These are phyloP conservation scores for Amphimedon queenslandica DNA, from an alignment of 37 sponge, comb jelly and placozoan genomes.

Conservation along the genomic window DNA sequence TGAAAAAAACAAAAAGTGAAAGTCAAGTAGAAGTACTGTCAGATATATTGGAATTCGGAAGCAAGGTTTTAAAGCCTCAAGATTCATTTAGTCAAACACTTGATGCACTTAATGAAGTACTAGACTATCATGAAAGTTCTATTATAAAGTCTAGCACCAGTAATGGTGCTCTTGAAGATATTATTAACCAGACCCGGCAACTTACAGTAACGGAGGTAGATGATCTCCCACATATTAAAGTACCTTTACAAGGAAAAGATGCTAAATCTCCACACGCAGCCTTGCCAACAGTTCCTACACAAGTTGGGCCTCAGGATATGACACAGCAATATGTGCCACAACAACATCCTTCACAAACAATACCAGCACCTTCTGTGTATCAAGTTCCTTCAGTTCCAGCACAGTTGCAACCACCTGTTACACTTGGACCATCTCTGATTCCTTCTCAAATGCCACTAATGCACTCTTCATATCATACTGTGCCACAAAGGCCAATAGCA, in stretches of 20 bases:
- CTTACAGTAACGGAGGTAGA: not conserved
- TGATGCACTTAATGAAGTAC: constrained; percentile 33
- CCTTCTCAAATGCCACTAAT: no score
- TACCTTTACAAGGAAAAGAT: no score
- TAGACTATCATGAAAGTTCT: constrained; percentile 16
- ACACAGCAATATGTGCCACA: not conserved
- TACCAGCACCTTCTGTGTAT: no score
- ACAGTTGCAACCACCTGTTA: not conserved
- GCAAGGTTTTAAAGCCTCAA: constrained; percentile 9
- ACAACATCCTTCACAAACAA: not conserved
- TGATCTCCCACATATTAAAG: no score
- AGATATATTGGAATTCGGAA: constrained; percentile 23
- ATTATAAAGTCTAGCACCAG: not conserved
- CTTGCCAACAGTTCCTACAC: not conserved
- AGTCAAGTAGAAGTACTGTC: constrained; percentile 4
- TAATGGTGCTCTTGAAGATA: not conserved
- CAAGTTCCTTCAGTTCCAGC: no score
- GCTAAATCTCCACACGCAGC: no score
- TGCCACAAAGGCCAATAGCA: not conserved
- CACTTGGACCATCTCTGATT: no score
- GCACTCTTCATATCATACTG: not conserved
- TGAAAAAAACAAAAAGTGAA: constrained; percentile 10
- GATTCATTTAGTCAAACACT: constrained; percentile 20
- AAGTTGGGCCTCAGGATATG: not conserved
- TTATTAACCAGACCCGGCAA: constrained; percentile 10